These are phyloP conservation scores for Psittacara wagleri DNA, from an alignment of 2,113 vertebrate genomes.

Conservation along the genomic window DNA sequence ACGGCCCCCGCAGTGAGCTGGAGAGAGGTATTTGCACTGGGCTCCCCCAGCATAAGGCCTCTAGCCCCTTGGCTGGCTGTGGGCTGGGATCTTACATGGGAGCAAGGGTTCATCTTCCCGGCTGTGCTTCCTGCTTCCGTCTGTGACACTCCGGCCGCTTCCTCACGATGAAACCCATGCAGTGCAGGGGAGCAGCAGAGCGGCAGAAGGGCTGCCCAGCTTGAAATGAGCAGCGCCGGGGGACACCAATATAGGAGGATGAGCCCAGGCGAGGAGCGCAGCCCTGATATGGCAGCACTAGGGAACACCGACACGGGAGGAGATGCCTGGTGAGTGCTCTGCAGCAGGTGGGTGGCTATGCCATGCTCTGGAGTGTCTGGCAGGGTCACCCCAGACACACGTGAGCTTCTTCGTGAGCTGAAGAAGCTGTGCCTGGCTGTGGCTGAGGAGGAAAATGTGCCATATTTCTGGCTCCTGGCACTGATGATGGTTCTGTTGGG, in stretches of 20 bases:
- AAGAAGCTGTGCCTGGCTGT: not conserved
- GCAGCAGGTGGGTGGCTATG: accelerated
- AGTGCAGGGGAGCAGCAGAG: not conserved
- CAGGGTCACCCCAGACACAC: accelerated
- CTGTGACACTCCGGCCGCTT: not conserved
- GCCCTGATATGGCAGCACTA: not conserved
- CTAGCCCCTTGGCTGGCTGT: not conserved
- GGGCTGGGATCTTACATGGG: not conserved
- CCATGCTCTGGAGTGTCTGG: accelerated
- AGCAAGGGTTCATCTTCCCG: too few species aligned
- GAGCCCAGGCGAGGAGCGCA: not conserved
- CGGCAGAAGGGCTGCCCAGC: not conserved
- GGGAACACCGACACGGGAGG: accelerated
- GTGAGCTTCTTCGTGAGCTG: too few species aligned
- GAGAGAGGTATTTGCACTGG: too few species aligned
- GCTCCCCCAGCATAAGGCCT: not conserved
- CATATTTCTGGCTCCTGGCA: accelerated
- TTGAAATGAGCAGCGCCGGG: not conserved
- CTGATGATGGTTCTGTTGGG: too few species aligned
- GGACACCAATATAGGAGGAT: not conserved
- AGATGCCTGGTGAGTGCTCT: not conserved
- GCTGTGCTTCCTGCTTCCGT: too few species aligned
- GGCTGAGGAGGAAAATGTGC: accelerated
- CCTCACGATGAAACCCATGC: not conserved
- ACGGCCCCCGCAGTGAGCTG: accelerated